A percentile compares a stretch with the other conserved stretches of the same genome.
Evolutionary conservation across 2,797 vertebrate genomes (phyloP).

Genomic region (Pyrocephalus nanus): DNA sequence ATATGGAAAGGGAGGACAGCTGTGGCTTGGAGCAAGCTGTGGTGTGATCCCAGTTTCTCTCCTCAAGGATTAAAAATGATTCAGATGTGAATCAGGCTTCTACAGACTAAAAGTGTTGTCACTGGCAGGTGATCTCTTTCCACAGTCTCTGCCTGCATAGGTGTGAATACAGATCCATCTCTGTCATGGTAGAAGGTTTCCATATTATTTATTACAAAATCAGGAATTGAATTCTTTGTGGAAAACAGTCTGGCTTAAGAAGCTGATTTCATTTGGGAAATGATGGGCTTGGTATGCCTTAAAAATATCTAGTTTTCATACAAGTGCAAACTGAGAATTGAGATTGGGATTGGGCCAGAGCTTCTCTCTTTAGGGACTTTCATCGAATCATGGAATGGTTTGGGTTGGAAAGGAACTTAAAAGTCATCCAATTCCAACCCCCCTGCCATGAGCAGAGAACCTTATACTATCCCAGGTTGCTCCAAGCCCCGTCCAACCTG

Average conservation of each 20-base stretch:
- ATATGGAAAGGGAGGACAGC: not conserved
- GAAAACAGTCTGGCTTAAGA: not conserved
- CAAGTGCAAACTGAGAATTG: not conserved
- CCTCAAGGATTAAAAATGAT: not conserved
- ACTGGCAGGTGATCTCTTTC: not conserved
- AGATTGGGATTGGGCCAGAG: not conserved
- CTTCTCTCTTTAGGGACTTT: not conserved
- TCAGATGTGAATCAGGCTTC: not conserved
- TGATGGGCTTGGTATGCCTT: not conserved
- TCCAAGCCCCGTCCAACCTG: accelerated
- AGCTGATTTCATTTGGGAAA: not conserved
- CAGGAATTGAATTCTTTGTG: not conserved
- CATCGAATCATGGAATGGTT: not conserved
- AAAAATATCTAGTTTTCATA: not conserved
- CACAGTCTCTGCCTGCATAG: not conserved
- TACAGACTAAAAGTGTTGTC: not conserved
- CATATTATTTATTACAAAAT: not conserved
- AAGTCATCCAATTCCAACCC: accelerated
- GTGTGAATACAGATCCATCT: not conserved
- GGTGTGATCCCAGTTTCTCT: not conserved
- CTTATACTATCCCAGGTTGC: accelerated
- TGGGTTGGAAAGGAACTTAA: not conserved
- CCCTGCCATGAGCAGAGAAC: accelerated
- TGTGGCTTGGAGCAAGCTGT: not conserved
- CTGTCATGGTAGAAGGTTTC: not conserved